A percentile compares a stretch with the other conserved stretches of the same genome.
Conservation (phyloP, 2,888 invertebrate species). For the Synergus laeviventris region DNA sequence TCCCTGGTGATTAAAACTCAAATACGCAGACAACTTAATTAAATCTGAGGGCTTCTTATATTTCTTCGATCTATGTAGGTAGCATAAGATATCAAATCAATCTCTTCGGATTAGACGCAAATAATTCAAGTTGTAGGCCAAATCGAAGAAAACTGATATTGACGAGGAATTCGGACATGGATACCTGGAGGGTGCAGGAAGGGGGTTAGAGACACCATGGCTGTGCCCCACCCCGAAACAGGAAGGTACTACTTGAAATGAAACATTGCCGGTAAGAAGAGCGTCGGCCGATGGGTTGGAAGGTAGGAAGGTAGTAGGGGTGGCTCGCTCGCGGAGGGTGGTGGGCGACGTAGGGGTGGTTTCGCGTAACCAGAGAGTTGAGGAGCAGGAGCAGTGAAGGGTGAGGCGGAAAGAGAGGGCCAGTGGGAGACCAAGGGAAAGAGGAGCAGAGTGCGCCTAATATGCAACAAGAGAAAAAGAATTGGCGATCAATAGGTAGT, state of each 20-base stretch:
- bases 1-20: neutral
- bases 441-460: slow-evolving; percentile 73
- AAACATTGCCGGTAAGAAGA: slow-evolving; percentile 71
- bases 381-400: slow-evolving; percentile 51
- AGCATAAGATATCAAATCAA: neutral
- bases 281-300: slow-evolving; percentile 60
- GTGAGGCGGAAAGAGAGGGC: slow-evolving; percentile 46
- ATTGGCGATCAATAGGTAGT: slow-evolving; percentile 76
- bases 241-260: slow-evolving; percentile 68
- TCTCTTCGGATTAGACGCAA: neutral
- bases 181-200: slow-evolving; percentile 42
- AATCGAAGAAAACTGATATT: slow-evolving; percentile 6
- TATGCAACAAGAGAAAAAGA: slow-evolving; percentile 77
- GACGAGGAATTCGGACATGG: slow-evolving; percentile 8
- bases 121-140: neutral
- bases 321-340: slow-evolving; percentile 63
- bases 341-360: slow-evolving; percentile 57
- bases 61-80: neutral
- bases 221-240: slow-evolving; percentile 62
- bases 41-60: neutral
- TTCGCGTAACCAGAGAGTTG: slow-evolving; percentile 54
- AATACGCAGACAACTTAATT: neutral
- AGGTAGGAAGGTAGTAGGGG: slow-evolving; percentile 60
- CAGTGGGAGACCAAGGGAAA: slow-evolving; percentile 58
- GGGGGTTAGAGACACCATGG: slow-evolving; percentile 48